Conservation (phyloP, 2,888 invertebrate species). For the Malthinus seriepunctatus region DNA sequence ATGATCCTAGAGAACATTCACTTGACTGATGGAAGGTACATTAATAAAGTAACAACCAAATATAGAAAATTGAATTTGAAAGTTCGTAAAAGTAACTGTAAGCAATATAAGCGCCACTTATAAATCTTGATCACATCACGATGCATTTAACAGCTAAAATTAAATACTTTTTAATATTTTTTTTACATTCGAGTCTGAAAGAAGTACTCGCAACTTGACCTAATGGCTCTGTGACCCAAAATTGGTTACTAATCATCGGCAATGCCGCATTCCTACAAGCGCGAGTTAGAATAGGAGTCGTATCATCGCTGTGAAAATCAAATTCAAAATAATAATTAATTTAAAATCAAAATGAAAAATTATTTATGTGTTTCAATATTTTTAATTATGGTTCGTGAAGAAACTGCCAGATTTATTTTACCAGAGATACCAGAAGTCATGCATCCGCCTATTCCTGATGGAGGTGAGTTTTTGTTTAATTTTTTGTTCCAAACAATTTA, state of each 20-base stretch:
- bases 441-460: slow-evolving; percentile 55
- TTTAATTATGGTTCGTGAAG: not conserved
- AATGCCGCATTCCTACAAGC: slow-evolving; percentile 18
- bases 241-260: slow-evolving; percentile 8
- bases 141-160: not conserved
- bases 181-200: not conserved
- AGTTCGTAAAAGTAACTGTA: too few species aligned
- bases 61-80: too few species aligned
- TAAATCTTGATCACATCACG: too few species aligned
- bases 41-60: too few species aligned
- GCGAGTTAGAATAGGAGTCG: not conserved
- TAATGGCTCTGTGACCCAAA: slow-evolving; percentile 23
- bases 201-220: slow-evolving; percentile 18
- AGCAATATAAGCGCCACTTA: too few species aligned
- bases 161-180: not conserved
- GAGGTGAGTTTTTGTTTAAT: slow-evolving; percentile 45
- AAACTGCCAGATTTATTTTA: slow-evolving; percentile 40
- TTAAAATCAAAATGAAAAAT: slow-evolving; percentile 12
- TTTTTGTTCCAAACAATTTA: not conserved
- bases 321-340: slow-evolving; percentile 1
- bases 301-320: not conserved
- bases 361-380: slow-evolving; percentile 9
- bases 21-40: too few species aligned
- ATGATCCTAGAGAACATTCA: too few species aligned
- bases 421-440: slow-evolving; percentile 54